Base-by-base conservation (phyloP, 2,113 vertebrate genomes). In the Lepus timidus region DNA sequence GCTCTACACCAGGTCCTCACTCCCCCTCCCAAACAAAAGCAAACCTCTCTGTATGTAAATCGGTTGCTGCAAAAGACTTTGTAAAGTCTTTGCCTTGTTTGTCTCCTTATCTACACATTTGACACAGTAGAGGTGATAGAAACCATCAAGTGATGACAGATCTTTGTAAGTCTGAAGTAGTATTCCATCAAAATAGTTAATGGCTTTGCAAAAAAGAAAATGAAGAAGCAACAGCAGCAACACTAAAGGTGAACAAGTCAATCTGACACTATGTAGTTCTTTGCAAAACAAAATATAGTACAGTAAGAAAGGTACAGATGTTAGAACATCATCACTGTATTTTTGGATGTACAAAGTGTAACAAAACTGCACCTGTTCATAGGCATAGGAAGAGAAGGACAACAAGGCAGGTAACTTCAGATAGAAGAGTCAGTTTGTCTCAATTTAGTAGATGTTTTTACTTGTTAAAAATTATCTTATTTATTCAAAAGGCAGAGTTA, bases 11-110 rank as follows among this genome's bases (percentile, higher is more conserved):
- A 96, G 95, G 31, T 17, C 19, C 19, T 19, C 55, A 3, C 55
- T 16, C 55, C 55, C 14, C 55, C 55, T 44, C 33, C 52, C 36
- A 79, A 73, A 74, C 22, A 39, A 20, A n/a, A 52, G 31, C 76
- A 96, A 90, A 97, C 75, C 93, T 95, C 75, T 94, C 23, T 58
- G 70, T 94, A 96, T 92, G 94, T 88, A 97, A 97, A 97, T 91
- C 49, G 79, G 52, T 68, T 58, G 49, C 73, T 79, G 29, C 33
- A 85, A 74, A 20, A 39, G 39, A 51, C 65, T 88, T 91, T 23
- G 96, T 96, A 44, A 96, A 95, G 95, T 0, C 80, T 78, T 71
- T 85, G 39, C 36, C 22, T 94, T 67, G 11, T 85, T 82, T 25
- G 4, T 88, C 58, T 89, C 36, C 67, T 93, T 91, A 75, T 31